Percentiles rank a stretch among this genome's conserved stretches.
Evolutionary conservation across 2,888 invertebrate species (phyloP).

Genomic region (Rhaphigaster nebulosa): DNA sequence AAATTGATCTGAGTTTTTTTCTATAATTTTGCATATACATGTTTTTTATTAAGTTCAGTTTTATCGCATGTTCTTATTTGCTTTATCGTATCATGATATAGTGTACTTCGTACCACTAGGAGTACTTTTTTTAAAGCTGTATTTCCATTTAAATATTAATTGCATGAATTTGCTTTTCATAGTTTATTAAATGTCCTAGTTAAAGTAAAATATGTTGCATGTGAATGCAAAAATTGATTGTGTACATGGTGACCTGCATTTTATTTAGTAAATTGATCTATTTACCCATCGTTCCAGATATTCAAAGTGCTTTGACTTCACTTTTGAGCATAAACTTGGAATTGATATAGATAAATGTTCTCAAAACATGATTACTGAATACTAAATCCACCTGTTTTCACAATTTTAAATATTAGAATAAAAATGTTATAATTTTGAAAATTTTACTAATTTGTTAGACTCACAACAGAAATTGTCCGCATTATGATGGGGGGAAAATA

Average conservation of each 20-base stretch:
- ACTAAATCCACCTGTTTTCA: neutral
- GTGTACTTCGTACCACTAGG: neutral
- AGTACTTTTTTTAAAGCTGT: slow-evolving; percentile 4
- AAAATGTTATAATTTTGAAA: neutral
- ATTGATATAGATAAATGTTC: neutral
- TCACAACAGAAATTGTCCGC: too few relatives aligned
- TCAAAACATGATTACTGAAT: neutral
- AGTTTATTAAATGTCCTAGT: slow-evolving; percentile 40
- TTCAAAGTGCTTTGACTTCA: neutral
- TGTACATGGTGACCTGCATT: slow-evolving; percentile 55
- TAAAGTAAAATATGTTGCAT: slow-evolving; percentile 56
- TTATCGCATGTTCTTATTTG: slow-evolving; percentile 38
- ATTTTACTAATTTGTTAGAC: neutral
- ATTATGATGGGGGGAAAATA: too few relatives aligned
- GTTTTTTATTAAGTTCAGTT: neutral
- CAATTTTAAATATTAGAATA: neutral
- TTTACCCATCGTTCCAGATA: neutral
- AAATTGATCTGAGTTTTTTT: neutral
- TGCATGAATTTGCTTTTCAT: slow-evolving; percentile 54
- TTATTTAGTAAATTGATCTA: slow-evolving; percentile 17
- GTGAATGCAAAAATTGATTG: slow-evolving; percentile 57
- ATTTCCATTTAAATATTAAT: slow-evolving; percentile 24
- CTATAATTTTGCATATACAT: slow-evolving; percentile 33
- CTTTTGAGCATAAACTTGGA: neutral
- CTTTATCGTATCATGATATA: slow-evolving; percentile 19